Percentiles rank a stretch among this genome's conserved stretches.
Evolutionary conservation across 1,140 invertebrate genomes (phyloP).

Genomic region (Trialeurodes vaporariorum): DNA sequence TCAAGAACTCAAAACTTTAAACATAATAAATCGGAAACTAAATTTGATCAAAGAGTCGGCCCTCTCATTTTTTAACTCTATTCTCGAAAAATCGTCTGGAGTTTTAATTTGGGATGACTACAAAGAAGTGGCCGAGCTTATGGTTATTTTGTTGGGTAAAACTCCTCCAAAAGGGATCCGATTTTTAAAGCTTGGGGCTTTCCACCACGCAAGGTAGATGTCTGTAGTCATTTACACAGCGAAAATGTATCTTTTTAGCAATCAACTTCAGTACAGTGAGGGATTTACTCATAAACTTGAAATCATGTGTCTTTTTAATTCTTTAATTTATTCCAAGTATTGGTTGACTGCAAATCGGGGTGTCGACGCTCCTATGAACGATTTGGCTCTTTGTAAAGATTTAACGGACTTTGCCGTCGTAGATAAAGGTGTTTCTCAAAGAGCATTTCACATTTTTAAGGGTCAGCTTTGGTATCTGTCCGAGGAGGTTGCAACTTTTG

Average conservation of each 20-base stretch:
- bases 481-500: too few species aligned
- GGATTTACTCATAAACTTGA: too few species aligned
- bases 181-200: slow-evolving; percentile 11
- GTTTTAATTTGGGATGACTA: slow-evolving; percentile 11
- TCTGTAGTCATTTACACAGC: slow-evolving; percentile 17
- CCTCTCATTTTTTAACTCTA: too few species aligned
- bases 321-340: too few species aligned
- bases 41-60: too few species aligned
- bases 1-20: slow-evolving; percentile 16
- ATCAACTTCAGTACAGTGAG: slow-evolving; percentile 6
- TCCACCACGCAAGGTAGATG: slow-evolving; percentile 18
- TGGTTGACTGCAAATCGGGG: background rate
- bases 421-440: too few species aligned
- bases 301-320: too few species aligned
- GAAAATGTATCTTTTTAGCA: slow-evolving; percentile 21
- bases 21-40: slow-evolving; percentile 6
- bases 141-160: slow-evolving; percentile 13
- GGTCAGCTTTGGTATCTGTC: too few species aligned
- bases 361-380: background rate
- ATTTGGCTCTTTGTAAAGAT: background rate
- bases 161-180: slow-evolving; percentile 13
- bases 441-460: too few species aligned
- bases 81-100: background rate
- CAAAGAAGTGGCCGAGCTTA: slow-evolving; percentile 12
- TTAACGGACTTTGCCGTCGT: too few species aligned